Conservation (phyloP, 2,888 invertebrate species). For the Himalopsyche tibetana region DNA sequence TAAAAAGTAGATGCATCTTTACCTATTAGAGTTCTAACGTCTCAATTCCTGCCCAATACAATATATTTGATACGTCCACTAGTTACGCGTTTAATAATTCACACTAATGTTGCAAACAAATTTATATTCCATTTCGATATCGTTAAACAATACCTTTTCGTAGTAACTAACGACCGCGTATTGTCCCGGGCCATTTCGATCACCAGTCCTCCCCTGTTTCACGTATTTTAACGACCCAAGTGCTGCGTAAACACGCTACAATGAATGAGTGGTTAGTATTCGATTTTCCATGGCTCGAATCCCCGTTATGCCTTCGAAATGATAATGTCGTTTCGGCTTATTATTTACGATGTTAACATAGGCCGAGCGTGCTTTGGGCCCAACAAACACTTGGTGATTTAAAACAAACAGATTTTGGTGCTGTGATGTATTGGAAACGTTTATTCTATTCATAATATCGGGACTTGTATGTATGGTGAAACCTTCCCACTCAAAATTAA, state of each 20-base stretch:
- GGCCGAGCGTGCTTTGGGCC: neutral
- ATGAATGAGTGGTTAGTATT: neutral
- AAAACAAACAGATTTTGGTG: constrained; percentile 1
- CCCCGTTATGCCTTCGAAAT: constrained; percentile 10
- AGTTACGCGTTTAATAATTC: too few species aligned
- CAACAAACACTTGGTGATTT: constrained; percentile 6
- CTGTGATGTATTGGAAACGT: neutral
- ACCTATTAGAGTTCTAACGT: too few species aligned
- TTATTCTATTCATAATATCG: neutral
- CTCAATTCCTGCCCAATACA: too few species aligned
- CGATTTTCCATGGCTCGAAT: neutral
- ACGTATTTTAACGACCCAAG: constrained; percentile 21
- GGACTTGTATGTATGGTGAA: neutral
- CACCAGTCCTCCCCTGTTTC: neutral
- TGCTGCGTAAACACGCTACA: constrained; percentile 29
- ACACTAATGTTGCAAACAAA: too few species aligned
- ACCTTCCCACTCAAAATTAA: neutral
- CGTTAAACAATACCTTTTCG: too few species aligned
- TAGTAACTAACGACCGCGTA: too few species aligned
- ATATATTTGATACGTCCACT: too few species aligned
- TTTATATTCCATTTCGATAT: too few species aligned
- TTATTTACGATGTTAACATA: constrained; percentile 36
- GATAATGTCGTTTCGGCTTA: constrained; percentile 27
- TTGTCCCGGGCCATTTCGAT: neutral
- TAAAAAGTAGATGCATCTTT: too few species aligned